These are phyloP conservation scores for Orthonevra nobilis DNA, from an alignment of 2,888 invertebrate species.

Conservation along the genomic window DNA sequence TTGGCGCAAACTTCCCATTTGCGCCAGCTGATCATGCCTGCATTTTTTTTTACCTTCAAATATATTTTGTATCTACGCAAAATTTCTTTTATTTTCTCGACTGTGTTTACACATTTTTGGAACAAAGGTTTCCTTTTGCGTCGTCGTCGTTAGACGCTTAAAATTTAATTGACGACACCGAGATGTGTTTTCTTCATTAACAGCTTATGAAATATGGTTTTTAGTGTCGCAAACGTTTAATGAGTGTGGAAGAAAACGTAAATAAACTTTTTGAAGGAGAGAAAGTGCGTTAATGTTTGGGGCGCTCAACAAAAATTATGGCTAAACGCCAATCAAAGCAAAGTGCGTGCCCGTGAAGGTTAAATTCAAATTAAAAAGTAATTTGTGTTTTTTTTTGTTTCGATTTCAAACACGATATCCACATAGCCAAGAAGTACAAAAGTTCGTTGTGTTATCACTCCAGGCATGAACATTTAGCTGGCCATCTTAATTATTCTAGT, in stretches of 20 bases:
- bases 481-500: too few species aligned
- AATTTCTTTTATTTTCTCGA: constrained; percentile 9
- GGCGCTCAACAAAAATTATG: too few species aligned
- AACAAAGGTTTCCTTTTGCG: constrained; percentile 2
- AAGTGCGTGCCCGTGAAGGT: constrained; percentile 39
- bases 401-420: constrained; percentile 2
- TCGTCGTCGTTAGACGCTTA: too few species aligned
- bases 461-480: too few species aligned
- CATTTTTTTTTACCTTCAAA: neutral
- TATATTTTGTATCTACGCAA: neutral
- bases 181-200: too few species aligned
- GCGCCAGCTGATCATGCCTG: neutral
- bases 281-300: too few species aligned
- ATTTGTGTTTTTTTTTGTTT: constrained; percentile 6
- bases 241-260: constrained; percentile 19
- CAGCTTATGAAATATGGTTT: constrained; percentile 2
- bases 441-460: too few species aligned
- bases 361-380: constrained; percentile 21
- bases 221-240: constrained; percentile 24
- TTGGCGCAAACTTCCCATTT: too few species aligned
- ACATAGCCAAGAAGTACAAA: neutral
- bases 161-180: too few species aligned
- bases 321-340: constrained; percentile 4
- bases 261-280: constrained; percentile 47
- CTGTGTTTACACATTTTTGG: neutral